Evolutionary conservation across 2,113 vertebrate species (phyloP), one percentile per base, ranked within the genome.

Genomic region (Clinocottus analis): DNA sequence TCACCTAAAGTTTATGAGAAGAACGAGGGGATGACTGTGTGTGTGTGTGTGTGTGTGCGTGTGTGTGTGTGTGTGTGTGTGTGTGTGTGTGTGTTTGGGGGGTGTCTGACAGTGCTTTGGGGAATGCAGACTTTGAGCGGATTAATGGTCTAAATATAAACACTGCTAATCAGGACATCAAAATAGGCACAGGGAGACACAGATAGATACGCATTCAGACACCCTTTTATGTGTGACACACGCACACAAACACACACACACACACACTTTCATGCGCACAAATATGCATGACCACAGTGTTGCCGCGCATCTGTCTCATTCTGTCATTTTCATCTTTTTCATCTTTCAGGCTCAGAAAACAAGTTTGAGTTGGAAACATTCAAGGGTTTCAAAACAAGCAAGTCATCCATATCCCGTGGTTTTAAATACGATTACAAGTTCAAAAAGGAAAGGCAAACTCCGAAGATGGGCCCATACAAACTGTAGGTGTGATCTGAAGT

Each of bases 61-160:
- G 25, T 70, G 39, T 31, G 13, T 39, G 45, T 23, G 39, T 66
- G 29, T 51, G 66, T 75, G 47, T 29, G n/a, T 58, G 59, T 29
- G 47, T 72, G 35, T 61, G 65, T 75, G 27, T 77, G 27, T 78
- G 68, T 39, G n/a, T 33, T 33, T 8, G 19, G 43, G 27, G 35
- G 63, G 25, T 35, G 63, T 76, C 8, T 63, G 80, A 60, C 65
- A 39, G 79, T 1, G 56, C 82, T 72, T 75, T n/a, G 56, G 86
- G 83, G 79, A 59, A 49, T 60, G 60, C 58, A 85, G 67, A 82
- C 69, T 83, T 77, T 83, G 75, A 85, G 72, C 66, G 27, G 60
- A 88, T 90, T 83, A 85, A 82, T 33, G 72, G 79, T 85, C 88
- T 83, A 87, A 88, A 90, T 90, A 90, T 86, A 90, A 90, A 87